These are phyloP conservation scores for Pseudanteris insignis DNA, from an alignment of 2,888 invertebrate genomes.

Conservation along the genomic window DNA sequence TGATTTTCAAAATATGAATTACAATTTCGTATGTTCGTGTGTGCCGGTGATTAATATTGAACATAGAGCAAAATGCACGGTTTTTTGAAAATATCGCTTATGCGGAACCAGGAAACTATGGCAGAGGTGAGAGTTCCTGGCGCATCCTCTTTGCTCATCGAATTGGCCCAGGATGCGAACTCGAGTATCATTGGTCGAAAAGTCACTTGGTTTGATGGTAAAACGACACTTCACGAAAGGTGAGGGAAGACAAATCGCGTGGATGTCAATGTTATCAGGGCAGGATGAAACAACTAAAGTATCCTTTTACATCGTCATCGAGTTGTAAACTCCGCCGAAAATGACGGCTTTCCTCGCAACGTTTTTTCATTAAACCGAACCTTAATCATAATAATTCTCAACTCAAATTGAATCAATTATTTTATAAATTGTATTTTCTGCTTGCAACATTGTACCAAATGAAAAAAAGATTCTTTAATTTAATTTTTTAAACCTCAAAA, in stretches of 20 bases:
- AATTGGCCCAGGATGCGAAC: constrained; percentile 31
- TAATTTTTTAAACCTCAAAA: too few relatives aligned
- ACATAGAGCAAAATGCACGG: too few relatives aligned
- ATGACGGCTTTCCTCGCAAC: too few relatives aligned
- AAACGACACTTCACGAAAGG: constrained; percentile 48
- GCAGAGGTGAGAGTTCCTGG: constrained; percentile 35
- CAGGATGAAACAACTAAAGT: constrained; percentile 35
- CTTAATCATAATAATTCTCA: too few relatives aligned
- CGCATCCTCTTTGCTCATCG: constrained; percentile 35
- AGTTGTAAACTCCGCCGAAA: not conserved
- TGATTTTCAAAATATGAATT: not conserved
- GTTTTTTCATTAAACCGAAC: not conserved
- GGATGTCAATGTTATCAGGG: constrained; percentile 60
- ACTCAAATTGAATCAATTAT: too few relatives aligned
- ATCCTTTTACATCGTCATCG: constrained; percentile 6
- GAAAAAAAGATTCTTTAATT: too few relatives aligned
- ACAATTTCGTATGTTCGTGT: too few relatives aligned
- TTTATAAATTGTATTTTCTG: too few relatives aligned
- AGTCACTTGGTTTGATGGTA: constrained; percentile 50
- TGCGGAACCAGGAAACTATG: constrained; percentile 59
- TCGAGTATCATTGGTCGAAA: constrained; percentile 48
- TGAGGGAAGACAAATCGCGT: constrained; percentile 60
- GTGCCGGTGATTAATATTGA: too few relatives aligned
- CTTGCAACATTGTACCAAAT: too few relatives aligned
- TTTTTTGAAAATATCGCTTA: constrained; percentile 55